Evolutionary conservation across 2,113 vertebrate genomes (phyloP).

Genomic region (Trogon melanurus): DNA sequence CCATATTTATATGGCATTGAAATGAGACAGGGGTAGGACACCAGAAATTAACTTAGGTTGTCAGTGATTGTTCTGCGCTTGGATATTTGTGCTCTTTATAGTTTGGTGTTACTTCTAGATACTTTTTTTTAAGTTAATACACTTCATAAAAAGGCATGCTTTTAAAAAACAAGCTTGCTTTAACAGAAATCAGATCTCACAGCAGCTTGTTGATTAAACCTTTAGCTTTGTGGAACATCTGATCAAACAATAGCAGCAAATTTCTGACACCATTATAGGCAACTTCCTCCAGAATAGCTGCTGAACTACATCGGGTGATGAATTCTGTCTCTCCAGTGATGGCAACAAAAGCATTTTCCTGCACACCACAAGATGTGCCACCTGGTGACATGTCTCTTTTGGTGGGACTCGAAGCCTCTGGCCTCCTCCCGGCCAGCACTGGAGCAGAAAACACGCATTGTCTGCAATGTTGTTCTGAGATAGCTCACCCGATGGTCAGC

Average conservation of each 20-base stretch:
- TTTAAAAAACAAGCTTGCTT: not conserved
- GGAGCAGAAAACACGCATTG: not conserved
- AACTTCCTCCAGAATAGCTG: not conserved
- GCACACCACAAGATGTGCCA: slow-evolving; percentile 41
- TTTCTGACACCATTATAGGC: not conserved
- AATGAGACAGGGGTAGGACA: not conserved
- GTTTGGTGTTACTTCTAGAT: not conserved
- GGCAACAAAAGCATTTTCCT: not conserved
- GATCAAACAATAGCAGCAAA: not conserved
- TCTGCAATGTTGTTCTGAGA: not conserved
- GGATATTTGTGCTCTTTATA: not conserved
- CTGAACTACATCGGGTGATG: not conserved
- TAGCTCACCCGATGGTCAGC: not conserved
- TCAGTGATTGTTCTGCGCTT: not conserved
- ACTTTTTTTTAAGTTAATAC: not conserved
- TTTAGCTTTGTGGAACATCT: not conserved
- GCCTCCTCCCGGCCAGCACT: not conserved
- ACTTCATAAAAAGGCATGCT: not conserved
- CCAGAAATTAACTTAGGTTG: not conserved
- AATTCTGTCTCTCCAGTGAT: not conserved
- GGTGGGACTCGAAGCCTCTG: not conserved
- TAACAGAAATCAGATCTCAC: not conserved
- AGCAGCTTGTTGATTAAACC: not conserved
- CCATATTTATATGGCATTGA: not conserved
- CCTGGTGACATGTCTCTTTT: slow-evolving; percentile 27